These are phyloP conservation scores for Drosophila cardini DNA, from an alignment of 1,140 invertebrate genomes.

Conservation along the genomic window DNA sequence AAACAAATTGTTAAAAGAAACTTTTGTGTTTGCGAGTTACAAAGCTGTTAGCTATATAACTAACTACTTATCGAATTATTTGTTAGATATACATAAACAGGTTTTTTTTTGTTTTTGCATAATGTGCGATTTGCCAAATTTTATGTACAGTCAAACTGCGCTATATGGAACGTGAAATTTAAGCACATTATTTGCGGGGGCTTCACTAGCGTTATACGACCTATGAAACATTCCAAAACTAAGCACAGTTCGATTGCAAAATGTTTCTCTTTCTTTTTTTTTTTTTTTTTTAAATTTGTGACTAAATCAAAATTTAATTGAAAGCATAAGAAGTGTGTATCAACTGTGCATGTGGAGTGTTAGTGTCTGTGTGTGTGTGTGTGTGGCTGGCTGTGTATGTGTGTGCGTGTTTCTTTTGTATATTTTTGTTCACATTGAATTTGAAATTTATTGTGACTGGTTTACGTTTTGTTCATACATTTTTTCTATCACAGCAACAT, in stretches of 20 bases:
- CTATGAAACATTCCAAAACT: neutral
- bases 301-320: neutral
- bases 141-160: slow-evolving; percentile 3
- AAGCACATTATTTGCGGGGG: neutral
- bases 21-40: neutral
- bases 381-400: slow-evolving; percentile 7
- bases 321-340: slow-evolving; percentile 10
- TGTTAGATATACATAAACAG: slow-evolving; percentile 47
- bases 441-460: slow-evolving; percentile 72
- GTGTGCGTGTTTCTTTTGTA: slow-evolving; percentile 10
- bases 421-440: slow-evolving; percentile 46
- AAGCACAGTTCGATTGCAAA: neutral
- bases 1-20: slow-evolving; percentile 24
- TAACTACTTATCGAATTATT: slow-evolving; percentile 11
- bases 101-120: no score
- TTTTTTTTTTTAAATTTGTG: neutral
- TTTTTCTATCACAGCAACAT: slow-evolving; percentile 81
- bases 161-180: neutral
- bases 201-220: neutral
- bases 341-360: slow-evolving; percentile 23
- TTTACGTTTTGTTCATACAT: slow-evolving; percentile 72
- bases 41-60: slow-evolving; percentile 18
- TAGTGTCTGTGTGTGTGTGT: slow-evolving; percentile 25
- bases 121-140: slow-evolving; percentile 17
- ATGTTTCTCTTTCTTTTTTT: neutral